Evolutionary conservation across 1,140 invertebrate genomes (phyloP).

Genomic region (Pectinophora gossypiella): DNA sequence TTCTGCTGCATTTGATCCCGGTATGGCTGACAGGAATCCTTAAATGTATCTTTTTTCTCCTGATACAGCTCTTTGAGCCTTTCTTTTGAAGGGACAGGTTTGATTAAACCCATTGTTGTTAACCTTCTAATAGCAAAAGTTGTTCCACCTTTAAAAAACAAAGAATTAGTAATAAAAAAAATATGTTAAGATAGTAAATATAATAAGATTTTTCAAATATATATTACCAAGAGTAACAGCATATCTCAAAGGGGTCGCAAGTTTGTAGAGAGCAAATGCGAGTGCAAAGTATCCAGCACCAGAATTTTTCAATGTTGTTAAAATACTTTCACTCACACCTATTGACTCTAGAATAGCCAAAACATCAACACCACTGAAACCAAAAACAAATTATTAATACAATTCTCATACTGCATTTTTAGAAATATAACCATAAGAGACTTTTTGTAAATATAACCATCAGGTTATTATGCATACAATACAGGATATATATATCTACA

Average conservation of each 20-base stretch:
- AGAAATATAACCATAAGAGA: too few species aligned
- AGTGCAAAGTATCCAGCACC: conserved; percentile 91
- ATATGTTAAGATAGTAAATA: background rate
- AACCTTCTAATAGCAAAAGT: conserved; percentile 83
- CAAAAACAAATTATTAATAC: conserved; percentile 8
- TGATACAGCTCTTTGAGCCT: conserved; percentile 78
- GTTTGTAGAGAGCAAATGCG: conserved; percentile 93
- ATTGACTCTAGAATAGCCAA: conserved; percentile 84
- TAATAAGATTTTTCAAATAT: too few species aligned
- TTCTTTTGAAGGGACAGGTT: conserved; percentile 79
- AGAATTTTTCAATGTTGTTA: conserved; percentile 84
- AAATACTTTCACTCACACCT: conserved; percentile 84
- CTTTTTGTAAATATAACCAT: too few species aligned
- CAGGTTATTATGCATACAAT: too few species aligned
- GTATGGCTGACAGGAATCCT: conserved; percentile 69
- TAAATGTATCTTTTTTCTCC: conserved; percentile 74
- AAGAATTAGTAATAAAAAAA: conserved; percentile 7
- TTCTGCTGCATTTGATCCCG: conserved; percentile 57
- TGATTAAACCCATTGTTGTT: conserved; percentile 80
- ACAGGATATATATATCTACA: too few species aligned
- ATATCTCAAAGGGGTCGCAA: conserved; percentile 92
- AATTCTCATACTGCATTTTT: too few species aligned
- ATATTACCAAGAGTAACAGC: conserved; percentile 89
- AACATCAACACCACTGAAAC: conserved; percentile 91
- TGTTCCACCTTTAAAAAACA: conserved; percentile 77